phyloP scores from a whole-genome alignment of 1,140 invertebrate species.

The Alviniconcha marisindica region DNA sequence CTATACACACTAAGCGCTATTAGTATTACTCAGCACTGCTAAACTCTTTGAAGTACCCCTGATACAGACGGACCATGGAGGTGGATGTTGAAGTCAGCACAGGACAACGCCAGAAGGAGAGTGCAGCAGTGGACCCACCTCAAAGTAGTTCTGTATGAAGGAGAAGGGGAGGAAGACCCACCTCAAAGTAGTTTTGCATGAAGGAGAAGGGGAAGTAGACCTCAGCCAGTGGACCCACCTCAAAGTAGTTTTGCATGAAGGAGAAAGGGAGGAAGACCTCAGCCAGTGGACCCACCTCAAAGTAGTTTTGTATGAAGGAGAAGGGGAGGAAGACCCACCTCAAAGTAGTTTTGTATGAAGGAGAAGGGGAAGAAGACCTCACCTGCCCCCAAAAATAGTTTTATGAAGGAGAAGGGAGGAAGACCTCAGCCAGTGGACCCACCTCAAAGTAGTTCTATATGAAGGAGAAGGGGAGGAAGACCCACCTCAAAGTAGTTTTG shows the following conservation, averaged over 20 bases:
- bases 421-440: too few relatives aligned
- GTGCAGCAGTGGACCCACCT: constrained; percentile 79
- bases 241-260: constrained; percentile 96
- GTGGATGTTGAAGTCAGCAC: too few relatives aligned
- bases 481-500: background rate
- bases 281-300: constrained; percentile 68
- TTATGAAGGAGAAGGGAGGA: too few relatives aligned
- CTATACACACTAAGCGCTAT: too few relatives aligned
- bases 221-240: constrained; percentile 79
- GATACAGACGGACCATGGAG: too few relatives aligned
- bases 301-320: too few relatives aligned
- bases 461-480: too few relatives aligned
- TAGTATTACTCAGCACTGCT: too few relatives aligned
- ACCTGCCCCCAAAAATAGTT: constrained; percentile 80
- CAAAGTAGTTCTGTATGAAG: constrained; percentile 96
- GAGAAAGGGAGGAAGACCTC: constrained; percentile 95
- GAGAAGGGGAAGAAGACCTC: constrained; percentile 96
- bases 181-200: constrained; percentile 95
- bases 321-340: constrained; percentile 79
- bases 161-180: constrained; percentile 95
- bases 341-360: constrained; percentile 96
- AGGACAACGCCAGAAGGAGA: too few relatives aligned
- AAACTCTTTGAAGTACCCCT: too few relatives aligned
- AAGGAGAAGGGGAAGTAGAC: constrained; percentile 94
- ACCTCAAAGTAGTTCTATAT: too few relatives aligned